Conservation (phyloP, 2,888 invertebrate species). For the Charanyca ferruginea region DNA sequence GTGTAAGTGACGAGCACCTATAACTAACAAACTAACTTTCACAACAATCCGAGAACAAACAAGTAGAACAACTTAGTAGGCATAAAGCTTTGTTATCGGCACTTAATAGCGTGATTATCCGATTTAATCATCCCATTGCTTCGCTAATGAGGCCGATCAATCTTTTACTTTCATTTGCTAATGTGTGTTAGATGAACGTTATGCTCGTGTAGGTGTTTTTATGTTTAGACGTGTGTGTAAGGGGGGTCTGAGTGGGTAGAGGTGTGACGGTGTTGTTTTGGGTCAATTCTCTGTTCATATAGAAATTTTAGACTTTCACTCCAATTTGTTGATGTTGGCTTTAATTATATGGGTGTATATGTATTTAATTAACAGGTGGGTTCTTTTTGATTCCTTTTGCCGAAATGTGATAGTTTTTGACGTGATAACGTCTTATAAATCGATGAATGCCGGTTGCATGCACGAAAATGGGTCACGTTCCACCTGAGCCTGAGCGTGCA, state of each 20-base stretch:
- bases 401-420: no score
- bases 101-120: conserved; percentile 33
- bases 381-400: no score
- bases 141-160: conserved; percentile 44
- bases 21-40: neutral
- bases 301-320: neutral
- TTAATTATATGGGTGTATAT: conserved; percentile 21
- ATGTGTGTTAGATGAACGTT: conserved; percentile 31
- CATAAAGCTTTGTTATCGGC: conserved; percentile 16
- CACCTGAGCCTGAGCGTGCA: no score
- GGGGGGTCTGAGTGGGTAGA: neutral
- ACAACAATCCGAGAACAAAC: conserved; percentile 4
- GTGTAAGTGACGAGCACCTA: no score
- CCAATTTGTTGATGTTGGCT: conserved; percentile 17
- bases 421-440: no score
- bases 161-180: conserved; percentile 55
- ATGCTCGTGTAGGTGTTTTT: neutral
- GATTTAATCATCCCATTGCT: conserved; percentile 38
- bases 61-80: conserved; percentile 12
- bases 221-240: no score
- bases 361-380: no score
- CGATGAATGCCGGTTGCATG: no score
- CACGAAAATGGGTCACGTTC: no score
- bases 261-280: conserved; percentile 4
- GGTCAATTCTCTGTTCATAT: conserved; percentile 6